Base-by-base conservation (phyloP, 2,113 vertebrate species). In the Istiophorus platypterus region DNA sequence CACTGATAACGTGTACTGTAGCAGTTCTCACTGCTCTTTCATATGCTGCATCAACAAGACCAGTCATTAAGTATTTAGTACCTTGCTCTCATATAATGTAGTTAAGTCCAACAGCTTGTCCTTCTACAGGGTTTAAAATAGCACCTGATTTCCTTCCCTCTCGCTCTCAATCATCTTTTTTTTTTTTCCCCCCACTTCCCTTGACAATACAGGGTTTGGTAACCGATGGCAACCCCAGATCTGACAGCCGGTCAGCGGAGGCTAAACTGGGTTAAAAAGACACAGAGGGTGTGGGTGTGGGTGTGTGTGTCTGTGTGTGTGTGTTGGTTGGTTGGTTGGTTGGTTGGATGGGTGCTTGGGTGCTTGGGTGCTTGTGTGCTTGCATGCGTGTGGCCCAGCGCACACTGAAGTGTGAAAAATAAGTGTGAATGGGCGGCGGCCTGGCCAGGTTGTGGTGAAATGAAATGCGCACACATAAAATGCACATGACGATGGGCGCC, bases 241-340 rank as follows among this genome's bases (percentile, higher is more conserved):
- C 68, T 76, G 85, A 90, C 63, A 84, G 86, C 37, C 20, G 64
- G 77, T 85, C 86, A 80, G 67, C 37, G 45, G 29, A 80, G 82
- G 81, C 83, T 84, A 85, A 89, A 79, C 18, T 45, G 45, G 57
- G 74, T 85, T 90, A 71, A 92, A 76, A 76, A 75, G 57, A 73
- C 39, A 68, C 59, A 61, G 81, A 3, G 2, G 12, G n/a, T 75
- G 71, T 67, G 56, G 65, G 49, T 31, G 41, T 42, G 45, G 71
- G 69, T 39, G 49, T 76, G 51, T 68, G 42, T 63, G 47, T 51
- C 3, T n/a, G n/a, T n/a, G n/a, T n/a, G n/a, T n/a, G n/a, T n/a
- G n/a, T n/a, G n/a, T n/a, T n/a, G n/a, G n/a, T n/a, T n/a, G n/a
- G n/a, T n/a, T n/a, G n/a, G n/a, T n/a, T n/a, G n/a, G n/a, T n/a